Evolutionary conservation across 1,140 invertebrate genomes (phyloP).

Genomic region (Drosophila littoralis): DNA sequence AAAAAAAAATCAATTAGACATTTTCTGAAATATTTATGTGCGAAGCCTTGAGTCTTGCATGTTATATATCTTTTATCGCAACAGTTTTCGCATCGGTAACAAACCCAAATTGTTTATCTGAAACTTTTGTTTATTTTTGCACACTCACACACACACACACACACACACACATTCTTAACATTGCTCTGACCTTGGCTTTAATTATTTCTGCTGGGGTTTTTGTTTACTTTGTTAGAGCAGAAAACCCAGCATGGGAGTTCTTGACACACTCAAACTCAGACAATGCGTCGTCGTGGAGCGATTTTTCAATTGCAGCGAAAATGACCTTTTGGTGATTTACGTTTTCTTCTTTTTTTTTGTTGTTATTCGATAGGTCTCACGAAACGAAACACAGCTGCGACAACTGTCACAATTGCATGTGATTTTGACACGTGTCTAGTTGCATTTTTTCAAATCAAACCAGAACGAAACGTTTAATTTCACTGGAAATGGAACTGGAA

Average conservation of each 20-base stretch:
- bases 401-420: slow-evolving; percentile 17
- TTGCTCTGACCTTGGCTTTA: slow-evolving; percentile 58
- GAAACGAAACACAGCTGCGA: slow-evolving; percentile 12
- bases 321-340: slow-evolving; percentile 31
- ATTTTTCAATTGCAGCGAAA: slow-evolving; percentile 22
- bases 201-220: slow-evolving; percentile 48
- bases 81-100: slow-evolving; percentile 12
- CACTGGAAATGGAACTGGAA: slow-evolving; percentile 23
- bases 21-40: slow-evolving; percentile 27
- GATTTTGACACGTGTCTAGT: slow-evolving; percentile 28
- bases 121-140: slow-evolving; percentile 33
- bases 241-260: slow-evolving; percentile 50
- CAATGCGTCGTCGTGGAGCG: slow-evolving; percentile 34
- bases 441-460: slow-evolving; percentile 21
- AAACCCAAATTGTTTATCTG: slow-evolving; percentile 41
- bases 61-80: slow-evolving; percentile 30
- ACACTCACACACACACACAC: slow-evolving; percentile 6
- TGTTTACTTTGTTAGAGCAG: slow-evolving; percentile 53
- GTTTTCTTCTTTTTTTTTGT: slow-evolving; percentile 17
- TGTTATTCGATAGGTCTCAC: slow-evolving; percentile 36
- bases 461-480: slow-evolving; percentile 49
- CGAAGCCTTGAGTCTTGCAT: slow-evolving; percentile 15
- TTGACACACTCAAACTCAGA: slow-evolving; percentile 59
- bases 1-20: slow-evolving; percentile 37
- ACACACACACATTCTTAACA: slow-evolving; percentile 21